phyloP scores from a whole-genome alignment of 2,113 vertebrate genomes.

The Leucopsar rothschildi region DNA sequence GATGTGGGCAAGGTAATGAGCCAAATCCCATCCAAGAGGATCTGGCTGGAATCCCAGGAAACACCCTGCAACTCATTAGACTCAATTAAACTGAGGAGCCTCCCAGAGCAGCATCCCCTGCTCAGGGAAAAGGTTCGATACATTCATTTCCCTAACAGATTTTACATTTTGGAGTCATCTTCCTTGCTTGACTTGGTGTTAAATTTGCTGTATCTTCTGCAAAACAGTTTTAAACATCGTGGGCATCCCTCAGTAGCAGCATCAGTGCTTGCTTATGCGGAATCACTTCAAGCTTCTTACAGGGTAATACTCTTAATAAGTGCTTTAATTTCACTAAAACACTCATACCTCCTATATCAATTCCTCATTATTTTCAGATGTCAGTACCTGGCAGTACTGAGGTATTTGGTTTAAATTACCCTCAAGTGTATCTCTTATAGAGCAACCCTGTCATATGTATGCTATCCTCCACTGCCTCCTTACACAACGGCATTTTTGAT shows the following conservation, averaged over 20 bases:
- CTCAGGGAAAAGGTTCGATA: background rate
- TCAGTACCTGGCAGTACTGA: background rate
- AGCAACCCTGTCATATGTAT: background rate
- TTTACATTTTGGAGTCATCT: background rate
- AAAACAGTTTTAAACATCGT: background rate
- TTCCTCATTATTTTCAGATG: background rate
- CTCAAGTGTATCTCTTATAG: background rate
- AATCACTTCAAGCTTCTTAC: background rate
- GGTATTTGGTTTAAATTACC: background rate
- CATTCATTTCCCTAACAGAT: background rate
- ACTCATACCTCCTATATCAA: background rate
- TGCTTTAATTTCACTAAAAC: background rate
- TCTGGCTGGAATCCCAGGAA: slow-evolving; percentile 45
- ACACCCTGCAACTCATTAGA: slow-evolving; percentile 45
- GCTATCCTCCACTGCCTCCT: background rate
- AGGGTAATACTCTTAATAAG: background rate
- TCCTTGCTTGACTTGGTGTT: background rate
- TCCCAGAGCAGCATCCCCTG: slow-evolving; percentile 1
- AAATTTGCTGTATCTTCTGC: slow-evolving; percentile 13
- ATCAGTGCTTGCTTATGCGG: background rate
- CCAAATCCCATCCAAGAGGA: background rate
- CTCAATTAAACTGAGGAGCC: slow-evolving; percentile 35
- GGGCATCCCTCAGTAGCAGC: background rate
- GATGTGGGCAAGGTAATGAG: background rate
- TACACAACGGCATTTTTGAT: background rate